Conservation (phyloP, 2,797 vertebrate genomes). For the Euphonia xanthogaster region DNA sequence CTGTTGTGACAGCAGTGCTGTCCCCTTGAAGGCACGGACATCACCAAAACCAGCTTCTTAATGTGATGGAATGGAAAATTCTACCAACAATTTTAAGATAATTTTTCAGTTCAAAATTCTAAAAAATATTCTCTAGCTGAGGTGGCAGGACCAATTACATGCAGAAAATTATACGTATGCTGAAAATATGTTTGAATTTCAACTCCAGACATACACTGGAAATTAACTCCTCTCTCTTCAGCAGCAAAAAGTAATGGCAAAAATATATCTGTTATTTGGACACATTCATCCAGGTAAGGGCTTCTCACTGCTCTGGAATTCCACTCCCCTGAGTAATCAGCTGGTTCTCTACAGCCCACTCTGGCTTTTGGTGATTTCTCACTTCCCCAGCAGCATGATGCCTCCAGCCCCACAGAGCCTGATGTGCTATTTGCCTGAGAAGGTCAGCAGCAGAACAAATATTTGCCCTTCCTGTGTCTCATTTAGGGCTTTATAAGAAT, state of each 20-base stretch:
- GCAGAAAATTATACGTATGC: neutral
- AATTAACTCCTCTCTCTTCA: neutral
- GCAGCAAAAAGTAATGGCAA: neutral
- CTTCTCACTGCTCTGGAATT: conserved; percentile 24
- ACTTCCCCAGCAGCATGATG: neutral
- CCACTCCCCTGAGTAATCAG: neutral
- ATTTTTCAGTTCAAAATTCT: neutral
- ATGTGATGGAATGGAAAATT: rapidly evolving
- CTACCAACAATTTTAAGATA: rapidly evolving
- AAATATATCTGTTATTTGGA: neutral
- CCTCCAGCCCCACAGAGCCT: neutral
- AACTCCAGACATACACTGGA: neutral
- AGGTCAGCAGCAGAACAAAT: conserved; percentile 76
- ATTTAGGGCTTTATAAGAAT: conserved; percentile 48
- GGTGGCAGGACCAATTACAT: rapidly evolving
- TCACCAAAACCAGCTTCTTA: neutral
- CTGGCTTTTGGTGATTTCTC: conserved; percentile 23
- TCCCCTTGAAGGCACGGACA: neutral
- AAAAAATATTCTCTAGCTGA: neutral
- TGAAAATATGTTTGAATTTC: neutral
- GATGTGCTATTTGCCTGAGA: conserved; percentile 68
- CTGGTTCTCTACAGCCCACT: neutral
- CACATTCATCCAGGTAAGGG: neutral
- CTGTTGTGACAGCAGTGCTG: rapidly evolving
- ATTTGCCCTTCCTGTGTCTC: conserved; percentile 64